A percentile compares a stretch with the other conserved stretches of the same genome.
phyloP scores from a whole-genome alignment of 64 coral and sea anemone species.

The Dendrophyllia cribrosa region DNA sequence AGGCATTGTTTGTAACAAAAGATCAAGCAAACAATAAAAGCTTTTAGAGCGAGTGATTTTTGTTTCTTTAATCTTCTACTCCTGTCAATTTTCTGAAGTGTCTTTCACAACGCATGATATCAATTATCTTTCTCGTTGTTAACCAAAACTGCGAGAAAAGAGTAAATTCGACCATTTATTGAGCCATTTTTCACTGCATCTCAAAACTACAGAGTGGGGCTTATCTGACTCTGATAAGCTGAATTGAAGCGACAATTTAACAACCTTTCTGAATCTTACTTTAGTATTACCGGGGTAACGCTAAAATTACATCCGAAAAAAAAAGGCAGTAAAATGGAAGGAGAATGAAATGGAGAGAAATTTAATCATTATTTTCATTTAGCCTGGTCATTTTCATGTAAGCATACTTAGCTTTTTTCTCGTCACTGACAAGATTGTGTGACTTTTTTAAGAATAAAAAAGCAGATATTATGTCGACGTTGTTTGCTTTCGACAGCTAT shows the following conservation, averaged over 20 bases:
- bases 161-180: neutral
- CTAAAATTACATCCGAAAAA: too few relatives aligned
- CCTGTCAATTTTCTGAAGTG: neutral
- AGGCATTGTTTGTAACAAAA: neutral
- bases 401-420: neutral
- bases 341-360: too few relatives aligned
- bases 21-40: neutral
- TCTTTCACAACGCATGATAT: neutral
- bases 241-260: too few relatives aligned
- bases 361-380: neutral
- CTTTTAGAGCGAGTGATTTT: neutral
- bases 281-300: too few relatives aligned
- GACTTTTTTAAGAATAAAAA: too few relatives aligned
- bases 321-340: too few relatives aligned
- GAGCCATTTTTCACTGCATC: neutral
- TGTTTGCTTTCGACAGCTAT: neutral
- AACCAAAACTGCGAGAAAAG: neutral
- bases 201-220: too few relatives aligned
- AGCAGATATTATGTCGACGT: too few relatives aligned
- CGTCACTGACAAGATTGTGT: neutral
- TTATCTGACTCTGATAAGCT: too few relatives aligned
- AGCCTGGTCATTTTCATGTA: neutral
- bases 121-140: constrained; percentile 12
- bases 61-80: neutral
- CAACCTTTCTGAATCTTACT: too few relatives aligned